A percentile compares a stretch with the other conserved stretches of the same genome.
Conservation (phyloP, 2,888 invertebrate species). For the Argyra leucocephala region DNA sequence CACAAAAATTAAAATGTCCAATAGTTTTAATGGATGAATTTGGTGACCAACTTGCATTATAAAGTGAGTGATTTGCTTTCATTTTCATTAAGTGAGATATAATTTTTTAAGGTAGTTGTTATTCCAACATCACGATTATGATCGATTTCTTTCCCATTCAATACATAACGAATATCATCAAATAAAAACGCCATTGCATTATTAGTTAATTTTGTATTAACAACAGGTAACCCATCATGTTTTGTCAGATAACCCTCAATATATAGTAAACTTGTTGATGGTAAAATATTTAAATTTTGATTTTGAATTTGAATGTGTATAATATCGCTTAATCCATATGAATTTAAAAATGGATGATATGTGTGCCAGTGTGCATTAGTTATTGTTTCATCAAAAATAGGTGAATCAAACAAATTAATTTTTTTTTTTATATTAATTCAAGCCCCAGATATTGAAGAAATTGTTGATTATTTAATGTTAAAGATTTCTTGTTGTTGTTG, state of each 20-base stretch:
- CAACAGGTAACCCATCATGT: constrained; percentile 20
- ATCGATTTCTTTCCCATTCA: constrained; percentile 32
- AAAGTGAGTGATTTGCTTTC: constrained; percentile 26
- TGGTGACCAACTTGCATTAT: constrained; percentile 29
- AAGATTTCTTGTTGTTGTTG: constrained; percentile 10
- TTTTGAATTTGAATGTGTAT: constrained; percentile 32
- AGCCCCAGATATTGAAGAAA: constrained; percentile 20
- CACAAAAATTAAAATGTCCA: constrained; percentile 28
- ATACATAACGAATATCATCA: constrained; percentile 31
- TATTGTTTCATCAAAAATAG: constrained; percentile 23
- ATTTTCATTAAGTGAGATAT: constrained; percentile 27
- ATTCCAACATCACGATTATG: constrained; percentile 30
- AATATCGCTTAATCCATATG: constrained; percentile 30
- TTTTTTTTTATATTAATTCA: constrained; percentile 21
- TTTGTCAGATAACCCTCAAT: constrained; percentile 24
- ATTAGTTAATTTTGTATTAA: constrained; percentile 23
- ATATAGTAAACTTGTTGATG: constrained; percentile 27
- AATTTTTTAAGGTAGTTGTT: constrained; percentile 33
- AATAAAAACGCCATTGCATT: constrained; percentile 29
- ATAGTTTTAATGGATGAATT: constrained; percentile 19
- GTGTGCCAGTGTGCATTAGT: constrained; percentile 24
- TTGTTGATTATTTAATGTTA: constrained; percentile 18
- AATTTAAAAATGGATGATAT: constrained; percentile 27
- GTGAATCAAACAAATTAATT: constrained; percentile 20
- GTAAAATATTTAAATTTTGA: constrained; percentile 29